Base-by-base conservation (phyloP, 30 jellyfish, hydroid and myxozoan genomes). In the Turritopsis dohrnii region DNA sequence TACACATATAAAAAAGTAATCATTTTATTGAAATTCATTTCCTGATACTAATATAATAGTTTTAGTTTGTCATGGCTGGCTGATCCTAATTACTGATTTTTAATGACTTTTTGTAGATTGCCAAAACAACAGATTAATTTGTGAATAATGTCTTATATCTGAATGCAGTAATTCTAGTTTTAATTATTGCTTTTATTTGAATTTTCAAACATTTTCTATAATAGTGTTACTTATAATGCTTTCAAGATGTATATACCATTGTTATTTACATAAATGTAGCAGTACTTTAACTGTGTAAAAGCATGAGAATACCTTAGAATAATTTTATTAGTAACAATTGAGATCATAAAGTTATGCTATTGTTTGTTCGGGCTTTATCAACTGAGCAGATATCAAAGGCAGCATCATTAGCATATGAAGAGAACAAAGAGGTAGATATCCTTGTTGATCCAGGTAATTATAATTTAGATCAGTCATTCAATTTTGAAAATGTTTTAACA, bases 331-430 rank as follows among this genome's bases (percentile, higher is more conserved):
- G n/a, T n/a, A n/a, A n/a, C n/a, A n/a, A n/a, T n/a, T n/a, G n/a
- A n/a, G n/a, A n/a, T n/a, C n/a, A 3, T 41, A 41, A 5, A 41
- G 60, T 41, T 41, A 41, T 13, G 5, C 60, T 41, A 19, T 69
- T n/a, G 77, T 69, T 69, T 69, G 77, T 69, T 23, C 28, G 77
- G 30, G 77, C 77, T 7, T 21, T 69, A n/a, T 69, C 77, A 1
- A 69, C 16, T 19, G 77, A 69, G 30, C 77, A 16, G 30, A 69
- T 69, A 69, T 27, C 28, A 19, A 69, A 69, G 5, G 60, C 60
- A 3, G 60, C 60, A 3, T 41, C 60, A 41, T 3, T 41, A 41
- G 60, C 9, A 41, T 41, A 41, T 41, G 60, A 41, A 41, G 60
- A 41, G 60, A 41, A 41, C 5, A 41, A 41, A 41, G 60, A 5